phyloP scores from a whole-genome alignment of 2,113 vertebrate species.

The Megaceryle maxima region DNA sequence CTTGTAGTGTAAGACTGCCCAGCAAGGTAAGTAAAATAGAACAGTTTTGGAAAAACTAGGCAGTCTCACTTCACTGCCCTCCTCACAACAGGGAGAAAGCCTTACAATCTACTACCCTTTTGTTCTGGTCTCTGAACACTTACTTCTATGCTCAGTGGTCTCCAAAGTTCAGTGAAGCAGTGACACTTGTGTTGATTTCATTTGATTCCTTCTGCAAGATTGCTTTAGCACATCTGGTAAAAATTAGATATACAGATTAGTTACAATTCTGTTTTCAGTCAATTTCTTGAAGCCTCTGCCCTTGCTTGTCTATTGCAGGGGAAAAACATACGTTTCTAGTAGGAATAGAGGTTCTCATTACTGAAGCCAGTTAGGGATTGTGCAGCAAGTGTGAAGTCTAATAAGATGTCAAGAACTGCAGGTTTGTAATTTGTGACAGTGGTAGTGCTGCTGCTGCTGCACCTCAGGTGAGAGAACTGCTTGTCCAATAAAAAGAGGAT shows the following conservation, averaged over 20 bases:
- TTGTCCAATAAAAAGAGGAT: background rate
- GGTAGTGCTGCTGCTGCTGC: background rate
- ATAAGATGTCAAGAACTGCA: conserved; percentile 37
- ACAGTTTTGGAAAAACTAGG: background rate
- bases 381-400: conserved; percentile 6
- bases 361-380: background rate
- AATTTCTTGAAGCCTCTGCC: conserved; percentile 49
- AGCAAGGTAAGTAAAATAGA: background rate
- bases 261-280: conserved; percentile 52
- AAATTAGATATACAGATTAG: conserved; percentile 65
- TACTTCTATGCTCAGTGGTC: background rate
- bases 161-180: background rate
- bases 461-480: background rate
- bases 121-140: background rate
- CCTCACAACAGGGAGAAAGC: background rate
- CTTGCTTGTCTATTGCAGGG: conserved; percentile 10
- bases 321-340: conserved; percentile 32
- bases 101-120: background rate
- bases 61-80: background rate
- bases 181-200: conserved; percentile 28
- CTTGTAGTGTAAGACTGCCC: background rate
- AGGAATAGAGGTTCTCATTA: conserved; percentile 34
- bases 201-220: conserved; percentile 55
- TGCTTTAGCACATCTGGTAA: conserved; percentile 59
- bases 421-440: conserved; percentile 1